A percentile compares a stretch with the other conserved stretches of the same genome.
phyloP scores from a whole-genome alignment of 1,140 invertebrate genomes.

The Drosophila melanica region DNA sequence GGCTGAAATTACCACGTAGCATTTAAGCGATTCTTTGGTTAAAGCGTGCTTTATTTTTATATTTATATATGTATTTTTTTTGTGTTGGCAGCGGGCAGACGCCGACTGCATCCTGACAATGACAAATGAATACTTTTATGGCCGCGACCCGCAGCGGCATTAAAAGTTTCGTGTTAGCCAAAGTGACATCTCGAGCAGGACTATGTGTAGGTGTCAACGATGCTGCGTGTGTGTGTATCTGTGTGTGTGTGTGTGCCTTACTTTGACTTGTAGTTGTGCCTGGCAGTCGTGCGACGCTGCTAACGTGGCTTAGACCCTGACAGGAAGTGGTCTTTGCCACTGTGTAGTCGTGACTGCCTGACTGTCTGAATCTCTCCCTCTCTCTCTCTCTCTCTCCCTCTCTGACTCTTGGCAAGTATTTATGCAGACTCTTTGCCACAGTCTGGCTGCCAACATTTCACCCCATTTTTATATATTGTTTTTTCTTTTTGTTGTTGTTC shows the following conservation, averaged over 20 bases:
- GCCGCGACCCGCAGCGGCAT: constrained; percentile 67
- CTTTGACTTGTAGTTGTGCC: constrained; percentile 34
- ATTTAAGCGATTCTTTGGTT: constrained; percentile 54
- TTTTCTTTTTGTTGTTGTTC: constrained; percentile 25
- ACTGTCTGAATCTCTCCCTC: constrained; percentile 21
- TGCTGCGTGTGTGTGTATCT: not conserved
- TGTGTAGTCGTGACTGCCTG: constrained; percentile 61
- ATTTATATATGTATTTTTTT: not conserved
- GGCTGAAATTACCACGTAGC: constrained; percentile 21
- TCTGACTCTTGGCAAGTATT: constrained; percentile 45
- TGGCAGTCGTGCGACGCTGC: constrained; percentile 38
- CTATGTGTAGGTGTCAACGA: constrained; percentile 27
- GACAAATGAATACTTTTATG: constrained; percentile 82
- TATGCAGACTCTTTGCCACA: constrained; percentile 50
- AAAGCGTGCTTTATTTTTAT: constrained; percentile 11
- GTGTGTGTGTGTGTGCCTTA: constrained; percentile 14
- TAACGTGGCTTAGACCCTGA: constrained; percentile 66
- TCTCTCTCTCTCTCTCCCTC: not conserved
- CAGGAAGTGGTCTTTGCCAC: constrained; percentile 79
- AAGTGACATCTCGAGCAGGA: constrained; percentile 62
- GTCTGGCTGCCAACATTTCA: constrained; percentile 16
- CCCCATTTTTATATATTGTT: constrained; percentile 11
- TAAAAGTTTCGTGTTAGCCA: constrained; percentile 74
- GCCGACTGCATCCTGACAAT: constrained; percentile 64
- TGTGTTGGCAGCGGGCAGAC: constrained; percentile 17